A percentile compares a stretch with the other conserved stretches of the same genome.
Conservation (phyloP, 2,113 vertebrate genomes). For the Diphyllodes magnificus region DNA sequence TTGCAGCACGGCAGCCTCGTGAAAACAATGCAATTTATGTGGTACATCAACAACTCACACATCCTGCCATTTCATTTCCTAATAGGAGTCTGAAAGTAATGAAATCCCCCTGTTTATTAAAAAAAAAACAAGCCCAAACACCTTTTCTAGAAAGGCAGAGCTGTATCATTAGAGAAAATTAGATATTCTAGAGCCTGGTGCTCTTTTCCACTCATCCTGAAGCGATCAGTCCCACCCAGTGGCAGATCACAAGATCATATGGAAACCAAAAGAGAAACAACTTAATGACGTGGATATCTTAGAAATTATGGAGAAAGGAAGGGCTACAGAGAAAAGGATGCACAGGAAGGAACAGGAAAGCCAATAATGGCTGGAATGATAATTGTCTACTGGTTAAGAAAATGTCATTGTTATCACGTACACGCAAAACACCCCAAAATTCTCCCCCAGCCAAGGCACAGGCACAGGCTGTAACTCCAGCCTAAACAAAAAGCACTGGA, state of each 20-base stretch:
- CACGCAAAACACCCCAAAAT: not conserved
- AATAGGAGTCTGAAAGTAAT: not conserved
- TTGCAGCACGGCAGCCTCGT: not conserved
- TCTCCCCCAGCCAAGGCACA: not conserved
- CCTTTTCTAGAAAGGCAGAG: not conserved
- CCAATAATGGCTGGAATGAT: not conserved
- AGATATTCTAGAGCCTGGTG: not conserved
- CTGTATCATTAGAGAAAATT: not conserved
- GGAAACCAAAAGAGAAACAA: not conserved
- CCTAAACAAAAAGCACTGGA: not conserved
- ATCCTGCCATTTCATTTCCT: not conserved
- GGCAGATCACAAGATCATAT: not conserved
- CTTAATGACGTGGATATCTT: accelerated
- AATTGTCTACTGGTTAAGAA: not conserved
- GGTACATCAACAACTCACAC: not conserved
- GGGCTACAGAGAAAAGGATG: not conserved
- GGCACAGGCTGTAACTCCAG: not conserved
- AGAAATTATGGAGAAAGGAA: not conserved
- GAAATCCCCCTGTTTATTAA: not conserved
- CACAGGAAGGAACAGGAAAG: not conserved
- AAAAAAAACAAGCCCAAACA: not conserved
- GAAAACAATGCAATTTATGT: not conserved
- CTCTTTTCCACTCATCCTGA: not conserved
- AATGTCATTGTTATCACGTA: not conserved
- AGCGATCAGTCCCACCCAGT: accelerated